Conservation (phyloP, 1,140 invertebrate species). For the Ceratosolen solmsi region DNA sequence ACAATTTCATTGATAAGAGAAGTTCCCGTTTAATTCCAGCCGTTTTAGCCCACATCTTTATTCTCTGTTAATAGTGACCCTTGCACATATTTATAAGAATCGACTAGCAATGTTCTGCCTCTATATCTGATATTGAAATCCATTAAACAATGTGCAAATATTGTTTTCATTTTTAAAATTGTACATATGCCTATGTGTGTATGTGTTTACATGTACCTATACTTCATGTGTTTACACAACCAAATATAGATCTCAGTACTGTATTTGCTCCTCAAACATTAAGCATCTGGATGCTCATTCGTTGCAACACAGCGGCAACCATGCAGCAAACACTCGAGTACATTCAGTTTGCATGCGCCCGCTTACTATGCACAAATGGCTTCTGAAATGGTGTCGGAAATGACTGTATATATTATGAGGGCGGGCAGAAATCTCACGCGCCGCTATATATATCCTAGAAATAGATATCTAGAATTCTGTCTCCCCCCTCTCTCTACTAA, state of each 20-base stretch:
- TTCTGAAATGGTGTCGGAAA: slow-evolving; percentile 46
- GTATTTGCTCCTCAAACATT: slow-evolving; percentile 9
- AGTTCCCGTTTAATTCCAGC: too few relatives aligned
- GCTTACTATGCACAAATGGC: slow-evolving; percentile 28
- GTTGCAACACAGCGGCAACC: neutral
- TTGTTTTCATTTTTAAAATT: too few relatives aligned
- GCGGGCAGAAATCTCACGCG: slow-evolving; percentile 45
- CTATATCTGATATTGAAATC: too few relatives aligned
- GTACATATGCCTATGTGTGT: too few relatives aligned
- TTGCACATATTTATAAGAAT: too few relatives aligned
- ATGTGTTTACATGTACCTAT: too few relatives aligned
- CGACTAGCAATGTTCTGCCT: too few relatives aligned
- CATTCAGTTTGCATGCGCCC: slow-evolving; percentile 2
- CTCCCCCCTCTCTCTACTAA: neutral
- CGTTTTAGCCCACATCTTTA: too few relatives aligned
- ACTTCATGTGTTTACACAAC: neutral
- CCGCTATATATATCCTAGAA: slow-evolving; percentile 27
- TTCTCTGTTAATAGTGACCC: too few relatives aligned
- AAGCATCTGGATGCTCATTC: slow-evolving; percentile 10
- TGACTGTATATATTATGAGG: slow-evolving; percentile 26
- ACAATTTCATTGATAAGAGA: too few relatives aligned
- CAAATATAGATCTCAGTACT: slow-evolving; percentile 6
- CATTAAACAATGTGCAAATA: too few relatives aligned
- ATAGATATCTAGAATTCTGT: slow-evolving; percentile 24
- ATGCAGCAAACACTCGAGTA: neutral